Evolutionary conservation across 2,888 invertebrate genomes (phyloP).

Genomic region (Deilephila porcellus): DNA sequence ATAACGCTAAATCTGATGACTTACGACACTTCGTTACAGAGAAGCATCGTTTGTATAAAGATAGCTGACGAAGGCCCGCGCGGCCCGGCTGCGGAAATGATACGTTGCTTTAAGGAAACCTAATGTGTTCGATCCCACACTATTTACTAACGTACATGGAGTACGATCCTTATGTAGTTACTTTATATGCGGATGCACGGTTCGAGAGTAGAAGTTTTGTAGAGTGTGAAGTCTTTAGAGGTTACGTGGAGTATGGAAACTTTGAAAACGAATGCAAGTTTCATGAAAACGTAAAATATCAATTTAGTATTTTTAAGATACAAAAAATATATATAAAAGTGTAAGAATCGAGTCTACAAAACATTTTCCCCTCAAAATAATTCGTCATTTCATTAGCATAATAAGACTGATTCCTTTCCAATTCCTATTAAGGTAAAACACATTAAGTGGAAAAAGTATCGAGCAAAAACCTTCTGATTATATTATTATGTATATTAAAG

Average conservation of each 20-base stretch:
- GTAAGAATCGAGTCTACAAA: neutral
- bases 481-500: constrained; percentile 9
- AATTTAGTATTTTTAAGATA: no score
- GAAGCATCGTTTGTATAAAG: constrained; percentile 57
- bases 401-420: neutral
- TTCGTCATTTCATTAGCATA: neutral
- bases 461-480: constrained; percentile 3
- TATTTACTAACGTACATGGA: constrained; percentile 41
- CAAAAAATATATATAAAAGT: no score
- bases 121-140: constrained; percentile 43
- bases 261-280: no score
- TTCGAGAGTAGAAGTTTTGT: neutral
- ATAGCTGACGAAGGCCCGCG: constrained; percentile 46
- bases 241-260: no score
- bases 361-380: no score
- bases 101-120: constrained; percentile 51
- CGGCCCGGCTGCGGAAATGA: constrained; percentile 60
- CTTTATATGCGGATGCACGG: neutral
- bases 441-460: neutral
- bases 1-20: constrained; percentile 20
- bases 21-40: constrained; percentile 47
- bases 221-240: no score
- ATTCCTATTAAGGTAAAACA: neutral
- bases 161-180: neutral
- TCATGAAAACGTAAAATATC: no score